Conservation (phyloP, 1,140 invertebrate species). For the Antheraea mylitta region DNA sequence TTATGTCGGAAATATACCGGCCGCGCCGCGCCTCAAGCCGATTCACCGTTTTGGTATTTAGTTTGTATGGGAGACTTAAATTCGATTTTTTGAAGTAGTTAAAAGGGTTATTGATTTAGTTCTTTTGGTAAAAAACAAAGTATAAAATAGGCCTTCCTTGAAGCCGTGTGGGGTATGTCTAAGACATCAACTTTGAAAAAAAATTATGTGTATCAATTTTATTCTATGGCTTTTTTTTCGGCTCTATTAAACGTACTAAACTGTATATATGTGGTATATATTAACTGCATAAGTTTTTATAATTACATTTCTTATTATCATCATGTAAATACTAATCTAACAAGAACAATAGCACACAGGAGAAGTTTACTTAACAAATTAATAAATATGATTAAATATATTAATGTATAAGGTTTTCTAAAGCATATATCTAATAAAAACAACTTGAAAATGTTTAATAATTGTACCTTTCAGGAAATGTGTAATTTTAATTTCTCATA, state of each 20-base stretch:
- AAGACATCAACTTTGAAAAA: slow-evolving; percentile 39
- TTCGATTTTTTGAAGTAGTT: slow-evolving; percentile 68
- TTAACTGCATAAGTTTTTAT: neutral
- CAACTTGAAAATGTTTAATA: too few species aligned
- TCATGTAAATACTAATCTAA: too few species aligned
- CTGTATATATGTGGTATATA: neutral
- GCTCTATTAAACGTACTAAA: neutral
- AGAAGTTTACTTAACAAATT: too few species aligned
- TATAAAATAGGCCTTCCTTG: slow-evolving; percentile 62
- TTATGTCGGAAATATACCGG: slow-evolving; percentile 79
- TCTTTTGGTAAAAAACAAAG: slow-evolving; percentile 70
- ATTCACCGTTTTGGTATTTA: slow-evolving; percentile 70
- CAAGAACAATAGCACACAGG: too few species aligned
- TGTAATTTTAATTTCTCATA: too few species aligned
- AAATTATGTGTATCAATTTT: slow-evolving; percentile 29
- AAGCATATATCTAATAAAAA: too few species aligned
- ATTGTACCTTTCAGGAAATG: too few species aligned
- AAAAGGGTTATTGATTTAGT: slow-evolving; percentile 57
- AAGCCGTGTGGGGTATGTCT: slow-evolving; percentile 61
- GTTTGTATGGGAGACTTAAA: slow-evolving; percentile 76
- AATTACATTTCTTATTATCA: too few species aligned
- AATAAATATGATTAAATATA: too few species aligned
- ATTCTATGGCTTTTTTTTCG: slow-evolving; percentile 16
- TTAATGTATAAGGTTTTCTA: too few species aligned
- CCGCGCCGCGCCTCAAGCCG: slow-evolving; percentile 69